phyloP scores from a whole-genome alignment of 1,140 invertebrate genomes.

The Drosophila ercepeae region DNA sequence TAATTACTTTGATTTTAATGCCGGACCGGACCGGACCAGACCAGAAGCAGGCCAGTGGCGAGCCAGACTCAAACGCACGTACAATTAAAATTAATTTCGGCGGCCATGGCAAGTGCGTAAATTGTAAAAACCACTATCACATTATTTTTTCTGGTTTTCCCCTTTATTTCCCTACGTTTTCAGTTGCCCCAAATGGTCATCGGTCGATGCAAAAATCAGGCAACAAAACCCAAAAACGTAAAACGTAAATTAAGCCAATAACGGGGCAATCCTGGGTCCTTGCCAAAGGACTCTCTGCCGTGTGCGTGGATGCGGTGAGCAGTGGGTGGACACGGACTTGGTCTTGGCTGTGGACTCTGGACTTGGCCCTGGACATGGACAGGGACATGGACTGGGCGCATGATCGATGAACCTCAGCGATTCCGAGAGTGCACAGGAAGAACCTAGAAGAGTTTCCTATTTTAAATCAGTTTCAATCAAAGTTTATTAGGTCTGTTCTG shows the following conservation, averaged over 20 bases:
- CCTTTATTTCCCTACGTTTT: constrained; percentile 3
- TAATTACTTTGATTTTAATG: constrained; percentile 81
- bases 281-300: constrained; percentile 36
- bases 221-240: constrained; percentile 65
- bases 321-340: not conserved
- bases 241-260: constrained; percentile 80
- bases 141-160: constrained; percentile 64
- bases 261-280: constrained; percentile 30
- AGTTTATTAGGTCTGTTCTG: not conserved
- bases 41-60: constrained; percentile 27
- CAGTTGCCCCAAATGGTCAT: constrained; percentile 31
- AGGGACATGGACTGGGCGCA: constrained; percentile 29
- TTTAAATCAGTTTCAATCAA: not conserved
- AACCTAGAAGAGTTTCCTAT: not conserved
- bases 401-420: constrained; percentile 63
- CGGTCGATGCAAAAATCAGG: constrained; percentile 47
- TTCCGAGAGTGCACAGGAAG: constrained; percentile 8
- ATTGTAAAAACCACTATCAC: constrained; percentile 80
- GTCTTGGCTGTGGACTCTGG: too few relatives aligned
- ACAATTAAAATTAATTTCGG: constrained; percentile 79
- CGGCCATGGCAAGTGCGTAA: constrained; percentile 72
- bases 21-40: constrained; percentile 6
- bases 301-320: constrained; percentile 17
- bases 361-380: too few relatives aligned
- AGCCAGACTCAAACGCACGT: constrained; percentile 38